Evolutionary conservation across 2,888 invertebrate species (phyloP).

Genomic region (Iselma pallidipennis): DNA sequence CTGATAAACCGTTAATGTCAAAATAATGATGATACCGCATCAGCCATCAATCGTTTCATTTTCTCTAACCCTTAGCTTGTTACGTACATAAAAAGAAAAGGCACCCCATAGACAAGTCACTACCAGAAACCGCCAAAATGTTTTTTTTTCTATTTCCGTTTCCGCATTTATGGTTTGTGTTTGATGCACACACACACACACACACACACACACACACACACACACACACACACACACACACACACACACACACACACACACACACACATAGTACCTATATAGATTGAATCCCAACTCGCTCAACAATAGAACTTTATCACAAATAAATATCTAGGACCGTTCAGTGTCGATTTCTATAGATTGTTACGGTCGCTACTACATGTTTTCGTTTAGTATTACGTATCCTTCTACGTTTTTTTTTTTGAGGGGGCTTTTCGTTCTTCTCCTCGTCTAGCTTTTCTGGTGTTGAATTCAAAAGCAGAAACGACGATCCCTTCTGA

Average conservation of each 20-base stretch:
- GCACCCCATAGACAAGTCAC: slow-evolving; percentile 36
- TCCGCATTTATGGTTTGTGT: slow-evolving; percentile 40
- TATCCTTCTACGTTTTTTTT: neutral
- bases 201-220: neutral
- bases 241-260: neutral
- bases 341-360: slow-evolving; percentile 17
- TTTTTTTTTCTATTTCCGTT: slow-evolving; percentile 39
- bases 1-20: too few relatives aligned
- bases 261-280: neutral
- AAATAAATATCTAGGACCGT: slow-evolving; percentile 34
- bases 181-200: slow-evolving; percentile 34
- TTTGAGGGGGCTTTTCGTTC: too few relatives aligned
- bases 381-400: slow-evolving; percentile 7
- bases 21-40: too few relatives aligned
- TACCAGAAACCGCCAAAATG: slow-evolving; percentile 33
- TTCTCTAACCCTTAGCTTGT: neutral
- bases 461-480: neutral
- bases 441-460: neutral
- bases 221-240: slow-evolving; percentile 20
- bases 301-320: slow-evolving; percentile 36
- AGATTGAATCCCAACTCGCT: slow-evolving; percentile 40
- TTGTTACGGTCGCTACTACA: slow-evolving; percentile 7
- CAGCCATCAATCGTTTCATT: too few relatives aligned
- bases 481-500: neutral
- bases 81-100: too few relatives aligned